phyloP scores from a whole-genome alignment of 2,113 vertebrate species.

The Misgurnus mizolepis region DNA sequence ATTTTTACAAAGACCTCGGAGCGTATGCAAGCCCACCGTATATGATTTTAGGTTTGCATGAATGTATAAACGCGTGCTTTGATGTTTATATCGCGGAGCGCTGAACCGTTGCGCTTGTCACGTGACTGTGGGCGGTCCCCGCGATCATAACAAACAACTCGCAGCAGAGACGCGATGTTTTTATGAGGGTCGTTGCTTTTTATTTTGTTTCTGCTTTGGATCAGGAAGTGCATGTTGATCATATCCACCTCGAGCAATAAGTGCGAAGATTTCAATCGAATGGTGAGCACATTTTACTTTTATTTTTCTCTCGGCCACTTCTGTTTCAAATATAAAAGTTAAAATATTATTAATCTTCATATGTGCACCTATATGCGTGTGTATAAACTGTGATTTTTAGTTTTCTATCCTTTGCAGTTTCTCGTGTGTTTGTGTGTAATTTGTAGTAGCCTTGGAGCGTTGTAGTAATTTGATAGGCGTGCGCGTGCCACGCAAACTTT shows the following conservation, averaged over 20 bases:
- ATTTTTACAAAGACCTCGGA: background rate
- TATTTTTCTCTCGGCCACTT: no score
- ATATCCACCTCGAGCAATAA: no score
- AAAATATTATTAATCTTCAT: no score
- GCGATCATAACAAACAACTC: conserved; percentile 12
- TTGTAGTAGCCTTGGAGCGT: background rate
- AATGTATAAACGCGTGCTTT: background rate
- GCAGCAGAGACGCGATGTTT: background rate
- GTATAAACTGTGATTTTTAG: background rate
- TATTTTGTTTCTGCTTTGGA: background rate
- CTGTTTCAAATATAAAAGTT: no score
- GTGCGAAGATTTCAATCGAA: background rate
- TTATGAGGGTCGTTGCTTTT: background rate
- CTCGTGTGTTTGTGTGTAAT: background rate
- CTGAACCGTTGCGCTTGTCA: background rate
- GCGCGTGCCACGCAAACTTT: conserved; percentile 64
- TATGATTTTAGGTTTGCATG: background rate
- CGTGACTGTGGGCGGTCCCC: conserved; percentile 5
- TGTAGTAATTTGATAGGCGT: conserved; percentile 55
- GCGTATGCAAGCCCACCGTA: no score
- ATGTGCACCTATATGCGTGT: background rate
- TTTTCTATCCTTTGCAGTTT: background rate
- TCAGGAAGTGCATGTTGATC: background rate
- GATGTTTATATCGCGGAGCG: background rate
- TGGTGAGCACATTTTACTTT: no score